Evolutionary conservation across 23 tunicate genomes (phyloP), one percentile per base, ranked within the genome.

Genomic region (Halocynthia roretzi): DNA sequence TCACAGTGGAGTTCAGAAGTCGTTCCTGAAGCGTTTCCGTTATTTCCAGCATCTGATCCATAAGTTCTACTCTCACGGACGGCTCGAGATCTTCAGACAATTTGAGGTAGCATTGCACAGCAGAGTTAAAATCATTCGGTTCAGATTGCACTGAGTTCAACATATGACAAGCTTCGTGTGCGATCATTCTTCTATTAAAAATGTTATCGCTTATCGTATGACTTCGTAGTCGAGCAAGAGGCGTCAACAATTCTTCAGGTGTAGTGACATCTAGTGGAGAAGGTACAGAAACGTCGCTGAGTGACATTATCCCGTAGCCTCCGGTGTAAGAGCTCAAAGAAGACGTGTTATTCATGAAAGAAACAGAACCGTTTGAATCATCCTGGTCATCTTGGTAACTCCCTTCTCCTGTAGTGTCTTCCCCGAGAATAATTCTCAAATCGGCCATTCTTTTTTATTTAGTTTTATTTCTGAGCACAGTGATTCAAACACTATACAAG

Each of bases 11-110:
- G 17, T 65, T 48, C 10, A 65, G 70, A 11, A 65, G 17, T 65
- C 70, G 15, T 10, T 40, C 31, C 10, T 65, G 70, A 15, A 65
- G 31, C 31, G 10, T 11, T 65, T 65, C 70, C 2, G 70, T 65
- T 75, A 75, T 23, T 53, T 54, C 80, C 19, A 67, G 61, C 19
- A 75, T 19, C 55, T 75, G 57, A 8, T 75, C 80, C 63, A 75
- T 75, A 0, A 75, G 21, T 75, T 75, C 80, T 52, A 54, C 80
- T 54, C 80, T 22, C 18, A 75, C 80, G 5, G 80, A 53, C 50
- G 80, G 80, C 4, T 75, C 80, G 15, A 56, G 58, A 55, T 75
- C 80, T 52, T 52, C 67, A 49, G 67, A 75, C 5, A 75, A 53
- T 10, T 56, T 53, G 51, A 54, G 60, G 56, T 52, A 23, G 23